Evolutionary conservation across 1,140 invertebrate genomes (phyloP).

Genomic region (Hyphantria cunea): DNA sequence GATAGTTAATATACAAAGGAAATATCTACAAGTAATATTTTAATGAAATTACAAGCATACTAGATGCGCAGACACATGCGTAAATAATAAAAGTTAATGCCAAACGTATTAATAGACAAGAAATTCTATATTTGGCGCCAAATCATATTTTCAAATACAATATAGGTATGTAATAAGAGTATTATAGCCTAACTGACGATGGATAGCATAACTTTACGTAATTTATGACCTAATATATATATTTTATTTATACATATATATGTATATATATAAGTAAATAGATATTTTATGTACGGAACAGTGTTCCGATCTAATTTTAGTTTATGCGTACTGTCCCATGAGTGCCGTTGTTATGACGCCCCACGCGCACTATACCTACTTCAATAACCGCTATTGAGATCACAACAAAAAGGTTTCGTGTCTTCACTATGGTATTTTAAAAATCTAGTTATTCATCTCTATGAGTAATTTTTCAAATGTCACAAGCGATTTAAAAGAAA

Average conservation of each 20-base stretch:
- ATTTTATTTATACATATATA: too few species aligned
- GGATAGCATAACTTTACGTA: not conserved
- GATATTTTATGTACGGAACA: not conserved
- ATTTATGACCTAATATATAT: slow-evolving; percentile 4
- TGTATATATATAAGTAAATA: too few species aligned
- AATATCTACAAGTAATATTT: too few species aligned
- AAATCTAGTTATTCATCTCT: not conserved
- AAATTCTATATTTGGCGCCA: too few species aligned
- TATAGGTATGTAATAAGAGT: too few species aligned
- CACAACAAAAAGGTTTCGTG: not conserved
- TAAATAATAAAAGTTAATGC: too few species aligned
- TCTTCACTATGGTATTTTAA: not conserved
- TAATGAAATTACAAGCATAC: too few species aligned
- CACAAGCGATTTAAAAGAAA: not conserved
- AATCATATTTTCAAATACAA: too few species aligned
- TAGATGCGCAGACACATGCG: too few species aligned
- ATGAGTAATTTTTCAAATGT: not conserved
- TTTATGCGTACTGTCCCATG: slow-evolving; percentile 53
- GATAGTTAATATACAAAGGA: too few species aligned
- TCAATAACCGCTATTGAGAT: slow-evolving; percentile 37
- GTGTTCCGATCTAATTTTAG: slow-evolving; percentile 8
- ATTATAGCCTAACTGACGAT: not conserved
- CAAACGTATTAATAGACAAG: too few species aligned
- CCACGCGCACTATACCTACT: slow-evolving; percentile 61
- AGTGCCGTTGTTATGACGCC: slow-evolving; percentile 65